phyloP scores from a whole-genome alignment of 2,888 invertebrate species.

The Ochropleura leucogaster region DNA sequence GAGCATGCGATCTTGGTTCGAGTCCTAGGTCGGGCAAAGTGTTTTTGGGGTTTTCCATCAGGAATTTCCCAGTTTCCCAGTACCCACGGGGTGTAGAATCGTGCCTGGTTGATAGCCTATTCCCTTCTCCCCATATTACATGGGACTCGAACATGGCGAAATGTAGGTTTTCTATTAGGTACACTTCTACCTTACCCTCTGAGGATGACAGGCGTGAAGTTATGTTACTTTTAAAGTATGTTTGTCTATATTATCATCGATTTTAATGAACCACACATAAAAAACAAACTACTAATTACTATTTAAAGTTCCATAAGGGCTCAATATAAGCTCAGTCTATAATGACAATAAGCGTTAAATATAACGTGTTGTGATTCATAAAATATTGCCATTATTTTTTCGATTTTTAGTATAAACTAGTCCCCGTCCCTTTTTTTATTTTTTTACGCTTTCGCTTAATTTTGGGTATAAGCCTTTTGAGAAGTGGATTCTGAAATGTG shows the following conservation, averaged over 20 bases:
- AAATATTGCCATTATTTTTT: constrained; percentile 52
- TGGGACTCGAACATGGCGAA: too few species aligned
- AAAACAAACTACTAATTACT: neutral
- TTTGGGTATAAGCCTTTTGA: constrained; percentile 31
- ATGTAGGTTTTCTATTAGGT: too few species aligned
- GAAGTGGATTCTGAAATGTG: constrained; percentile 25
- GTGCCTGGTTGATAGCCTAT: too few species aligned
- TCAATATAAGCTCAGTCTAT: constrained; percentile 62
- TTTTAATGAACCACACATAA: neutral
- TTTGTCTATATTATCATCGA: neutral
- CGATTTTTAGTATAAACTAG: constrained; percentile 14
- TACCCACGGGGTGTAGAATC: too few species aligned
- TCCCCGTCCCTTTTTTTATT: constrained; percentile 39
- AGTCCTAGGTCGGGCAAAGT: too few species aligned
- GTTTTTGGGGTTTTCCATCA: too few species aligned
- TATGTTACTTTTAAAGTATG: neutral
- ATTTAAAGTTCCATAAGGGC: constrained; percentile 36
- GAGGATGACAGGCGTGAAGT: too few species aligned
- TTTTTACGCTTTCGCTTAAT: constrained; percentile 25
- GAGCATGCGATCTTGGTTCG: too few species aligned
- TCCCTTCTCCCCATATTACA: too few species aligned
- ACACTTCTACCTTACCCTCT: too few species aligned
- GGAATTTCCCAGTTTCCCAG: too few species aligned
- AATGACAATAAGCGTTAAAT: constrained; percentile 66
- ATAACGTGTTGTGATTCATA: constrained; percentile 57